These are phyloP conservation scores for Buphagus erythrorhynchus DNA, from an alignment of 2,797 vertebrate species.

Conservation along the genomic window DNA sequence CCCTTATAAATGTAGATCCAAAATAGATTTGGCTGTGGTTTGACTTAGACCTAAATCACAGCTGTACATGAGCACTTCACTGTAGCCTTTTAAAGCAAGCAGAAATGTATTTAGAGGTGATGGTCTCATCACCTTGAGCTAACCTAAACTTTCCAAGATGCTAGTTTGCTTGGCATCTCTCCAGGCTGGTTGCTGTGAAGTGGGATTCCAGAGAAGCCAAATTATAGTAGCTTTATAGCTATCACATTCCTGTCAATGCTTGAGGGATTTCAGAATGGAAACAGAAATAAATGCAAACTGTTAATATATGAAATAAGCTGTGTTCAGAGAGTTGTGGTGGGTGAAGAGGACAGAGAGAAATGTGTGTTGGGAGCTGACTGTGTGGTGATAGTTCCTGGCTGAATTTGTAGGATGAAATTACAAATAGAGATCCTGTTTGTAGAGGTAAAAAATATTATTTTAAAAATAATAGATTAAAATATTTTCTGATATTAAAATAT, in stretches of 20 bases:
- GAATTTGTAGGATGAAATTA: neutral
- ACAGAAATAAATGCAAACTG: neutral
- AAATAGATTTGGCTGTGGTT: neutral
- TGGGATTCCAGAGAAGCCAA: neutral
- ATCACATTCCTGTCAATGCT: neutral
- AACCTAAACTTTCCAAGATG: neutral
- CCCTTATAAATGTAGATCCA: neutral
- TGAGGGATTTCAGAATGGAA: conserved; percentile 22
- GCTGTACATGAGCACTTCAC: neutral
- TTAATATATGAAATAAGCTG: neutral
- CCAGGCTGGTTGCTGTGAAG: neutral
- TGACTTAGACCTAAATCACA: neutral
- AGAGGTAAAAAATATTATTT: neutral
- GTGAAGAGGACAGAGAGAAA: neutral
- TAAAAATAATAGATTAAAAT: neutral
- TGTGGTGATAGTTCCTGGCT: neutral
- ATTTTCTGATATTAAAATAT: neutral
- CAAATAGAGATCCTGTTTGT: neutral
- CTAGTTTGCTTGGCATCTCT: neutral
- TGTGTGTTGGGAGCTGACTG: neutral
- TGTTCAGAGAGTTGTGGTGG: neutral
- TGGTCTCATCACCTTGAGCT: neutral
- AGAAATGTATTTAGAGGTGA: neutral
- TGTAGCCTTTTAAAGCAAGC: neutral
- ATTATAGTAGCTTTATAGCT: neutral